A percentile compares a stretch with the other conserved stretches of the same genome.
Conservation (phyloP, 2,797 vertebrate species). For the Yasuhikotakia modesta region DNA sequence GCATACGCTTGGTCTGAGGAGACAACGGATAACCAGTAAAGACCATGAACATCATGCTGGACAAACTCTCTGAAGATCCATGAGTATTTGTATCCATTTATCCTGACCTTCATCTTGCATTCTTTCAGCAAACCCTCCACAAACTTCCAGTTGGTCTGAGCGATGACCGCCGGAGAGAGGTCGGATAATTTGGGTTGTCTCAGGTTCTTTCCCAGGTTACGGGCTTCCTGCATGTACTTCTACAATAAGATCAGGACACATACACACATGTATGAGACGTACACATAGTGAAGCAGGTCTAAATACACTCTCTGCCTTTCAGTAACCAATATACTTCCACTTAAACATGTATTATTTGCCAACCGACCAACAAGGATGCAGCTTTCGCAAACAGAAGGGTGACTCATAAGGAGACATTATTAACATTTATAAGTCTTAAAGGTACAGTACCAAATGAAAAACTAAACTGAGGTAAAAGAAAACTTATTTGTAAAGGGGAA, state of each 20-base stretch:
- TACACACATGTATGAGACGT: neutral
- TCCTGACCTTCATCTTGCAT: slow-evolving; percentile 92
- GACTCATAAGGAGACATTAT: neutral
- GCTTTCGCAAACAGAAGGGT: neutral
- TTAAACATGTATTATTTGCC: neutral
- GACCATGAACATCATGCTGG: neutral
- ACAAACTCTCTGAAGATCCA: neutral
- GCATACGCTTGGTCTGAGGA: slow-evolving; percentile 91
- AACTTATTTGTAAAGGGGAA: neutral
- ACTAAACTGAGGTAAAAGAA: neutral
- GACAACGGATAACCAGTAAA: slow-evolving; percentile 9
- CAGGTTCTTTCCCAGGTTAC: slow-evolving; percentile 85
- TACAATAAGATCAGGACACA: slow-evolving; percentile 60
- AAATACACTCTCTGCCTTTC: neutral
- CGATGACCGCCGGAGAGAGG: slow-evolving; percentile 88
- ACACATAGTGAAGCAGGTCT: too few relatives aligned
- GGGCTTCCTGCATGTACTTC: slow-evolving; percentile 87
- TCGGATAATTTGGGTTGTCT: slow-evolving; percentile 92
- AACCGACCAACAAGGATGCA: neutral
- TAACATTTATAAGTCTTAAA: neutral
- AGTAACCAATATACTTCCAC: too few relatives aligned
- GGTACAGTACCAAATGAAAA: neutral
- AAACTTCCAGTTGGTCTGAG: slow-evolving; percentile 92
- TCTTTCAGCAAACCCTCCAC: slow-evolving; percentile 93
- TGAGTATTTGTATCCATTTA: neutral